Conservation (phyloP, 2,888 invertebrate species). For the Athetis lepigone region DNA sequence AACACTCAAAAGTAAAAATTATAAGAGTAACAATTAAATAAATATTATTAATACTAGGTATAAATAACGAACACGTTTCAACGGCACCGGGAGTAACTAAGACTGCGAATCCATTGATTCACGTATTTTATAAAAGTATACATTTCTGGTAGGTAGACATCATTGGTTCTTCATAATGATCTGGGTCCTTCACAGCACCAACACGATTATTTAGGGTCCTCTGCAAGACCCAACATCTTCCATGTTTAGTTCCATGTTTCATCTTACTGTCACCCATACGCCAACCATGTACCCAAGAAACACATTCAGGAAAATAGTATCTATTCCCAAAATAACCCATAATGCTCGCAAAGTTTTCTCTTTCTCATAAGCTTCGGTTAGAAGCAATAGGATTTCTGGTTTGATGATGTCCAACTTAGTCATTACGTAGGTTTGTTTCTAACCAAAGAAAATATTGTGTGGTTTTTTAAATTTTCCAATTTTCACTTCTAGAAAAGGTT, state of each 20-base stretch:
- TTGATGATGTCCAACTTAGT: slow-evolving; percentile 72
- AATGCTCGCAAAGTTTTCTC: slow-evolving; percentile 73
- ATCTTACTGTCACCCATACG: slow-evolving; percentile 70
- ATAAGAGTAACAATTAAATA: slow-evolving; percentile 10
- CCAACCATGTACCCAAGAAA: slow-evolving; percentile 75
- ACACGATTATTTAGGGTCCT: slow-evolving; percentile 68
- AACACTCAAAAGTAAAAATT: slow-evolving; percentile 11
- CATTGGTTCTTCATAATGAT: slow-evolving; percentile 69
- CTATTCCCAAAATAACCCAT: slow-evolving; percentile 77
- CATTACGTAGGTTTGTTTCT: slow-evolving; percentile 65
- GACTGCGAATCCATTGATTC: background rate
- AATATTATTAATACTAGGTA: background rate
- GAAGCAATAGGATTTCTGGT: slow-evolving; percentile 73
- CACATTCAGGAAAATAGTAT: slow-evolving; percentile 74
- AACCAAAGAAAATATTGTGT: too few relatives aligned
- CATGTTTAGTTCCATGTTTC: slow-evolving; percentile 60
- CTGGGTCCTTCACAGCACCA: slow-evolving; percentile 75
- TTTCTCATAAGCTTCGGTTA: slow-evolving; percentile 75
- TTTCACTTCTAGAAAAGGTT: too few relatives aligned
- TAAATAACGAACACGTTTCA: background rate
- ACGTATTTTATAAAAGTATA: background rate
- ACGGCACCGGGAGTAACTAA: too few relatives aligned
- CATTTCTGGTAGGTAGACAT: slow-evolving; percentile 63
- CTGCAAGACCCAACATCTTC: slow-evolving; percentile 72
- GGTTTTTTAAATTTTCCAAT: too few relatives aligned